phyloP scores from a whole-genome alignment of 2,113 vertebrate genomes.

The Illadopsis cleaveri region DNA sequence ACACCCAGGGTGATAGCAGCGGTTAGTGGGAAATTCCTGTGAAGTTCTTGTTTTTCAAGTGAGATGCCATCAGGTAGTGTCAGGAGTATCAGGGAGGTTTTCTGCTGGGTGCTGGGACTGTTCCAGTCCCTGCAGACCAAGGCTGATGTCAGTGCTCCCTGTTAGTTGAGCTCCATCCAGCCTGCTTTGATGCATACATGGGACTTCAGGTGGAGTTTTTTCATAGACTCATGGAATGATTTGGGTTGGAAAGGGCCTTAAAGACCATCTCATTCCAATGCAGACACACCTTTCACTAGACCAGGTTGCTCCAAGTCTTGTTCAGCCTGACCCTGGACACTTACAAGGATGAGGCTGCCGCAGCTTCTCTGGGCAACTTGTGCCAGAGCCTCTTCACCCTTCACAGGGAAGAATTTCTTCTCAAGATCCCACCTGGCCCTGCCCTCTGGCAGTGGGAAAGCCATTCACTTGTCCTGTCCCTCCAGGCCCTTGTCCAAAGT shows the following conservation, averaged over 20 bases:
- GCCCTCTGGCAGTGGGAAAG: neutral
- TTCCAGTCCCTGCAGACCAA: neutral
- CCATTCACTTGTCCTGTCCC: neutral
- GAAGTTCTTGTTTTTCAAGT: neutral
- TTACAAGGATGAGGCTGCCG: neutral
- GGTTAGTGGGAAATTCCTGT: neutral
- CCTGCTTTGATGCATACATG: neutral
- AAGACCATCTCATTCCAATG: neutral
- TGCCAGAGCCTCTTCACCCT: neutral
- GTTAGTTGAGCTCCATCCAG: neutral
- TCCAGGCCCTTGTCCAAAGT: neutral
- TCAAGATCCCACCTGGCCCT: neutral
- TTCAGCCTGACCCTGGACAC: neutral
- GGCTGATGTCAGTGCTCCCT: neutral
- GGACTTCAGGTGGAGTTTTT: neutral
- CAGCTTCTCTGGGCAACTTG: neutral
- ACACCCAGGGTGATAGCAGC: too few relatives aligned
- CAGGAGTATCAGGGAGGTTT: neutral
- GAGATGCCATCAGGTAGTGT: neutral
- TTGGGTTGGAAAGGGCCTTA: neutral
- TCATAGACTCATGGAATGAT: neutral
- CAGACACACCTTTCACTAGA: neutral
- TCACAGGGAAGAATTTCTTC: neutral
- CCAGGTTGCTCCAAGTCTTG: neutral
- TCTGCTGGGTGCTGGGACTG: neutral